Evolutionary conservation across 2,113 vertebrate genomes (phyloP).

Genomic region (Dendropsophus ebraccatus): DNA sequence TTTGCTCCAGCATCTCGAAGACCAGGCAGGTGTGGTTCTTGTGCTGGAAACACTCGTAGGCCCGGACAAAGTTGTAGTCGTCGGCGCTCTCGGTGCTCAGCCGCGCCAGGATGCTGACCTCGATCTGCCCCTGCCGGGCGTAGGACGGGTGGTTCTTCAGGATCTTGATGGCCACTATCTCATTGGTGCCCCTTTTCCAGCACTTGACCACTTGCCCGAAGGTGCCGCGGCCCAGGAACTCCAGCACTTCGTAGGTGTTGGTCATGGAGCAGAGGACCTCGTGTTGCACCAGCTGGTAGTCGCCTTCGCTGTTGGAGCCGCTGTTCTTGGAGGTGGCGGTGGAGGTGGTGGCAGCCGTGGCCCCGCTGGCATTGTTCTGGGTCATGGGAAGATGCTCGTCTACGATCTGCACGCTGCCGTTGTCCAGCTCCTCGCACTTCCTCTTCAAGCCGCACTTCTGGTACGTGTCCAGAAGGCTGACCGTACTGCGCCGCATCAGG

Average conservation of each 20-base stretch:
- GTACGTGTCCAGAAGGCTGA: constrained; percentile 98
- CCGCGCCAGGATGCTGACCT: constrained; percentile 97
- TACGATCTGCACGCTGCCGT: constrained; percentile 94
- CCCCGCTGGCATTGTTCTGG: constrained; percentile 90
- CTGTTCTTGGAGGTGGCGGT: constrained; percentile 96
- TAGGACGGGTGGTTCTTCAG: constrained; percentile 98
- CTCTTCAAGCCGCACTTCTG: constrained; percentile 99
- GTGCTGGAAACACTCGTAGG: constrained; percentile 99
- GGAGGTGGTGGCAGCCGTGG: constrained; percentile 87
- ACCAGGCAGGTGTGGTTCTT: constrained; percentile 99
- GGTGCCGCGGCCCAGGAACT: constrained; percentile 95
- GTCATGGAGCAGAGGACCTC: constrained; percentile 99
- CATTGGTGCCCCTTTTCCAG: constrained; percentile 98
- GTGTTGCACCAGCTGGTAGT: constrained; percentile 97
- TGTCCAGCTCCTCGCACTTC: constrained; percentile 96
- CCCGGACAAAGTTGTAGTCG: constrained; percentile 97
- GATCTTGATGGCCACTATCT: constrained; percentile 99
- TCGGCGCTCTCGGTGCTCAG: constrained; percentile 96
- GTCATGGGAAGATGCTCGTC: constrained; percentile 95
- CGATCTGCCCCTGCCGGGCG: constrained; percentile 96
- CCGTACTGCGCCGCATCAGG: constrained; percentile 97
- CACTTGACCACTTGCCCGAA: constrained; percentile 99
- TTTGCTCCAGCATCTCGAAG: constrained; percentile 99
- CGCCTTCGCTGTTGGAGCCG: constrained; percentile 94
- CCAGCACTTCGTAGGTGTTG: constrained; percentile 96